Conservation (phyloP, 2,888 invertebrate species). For the Pseudococcus longispinus region DNA sequence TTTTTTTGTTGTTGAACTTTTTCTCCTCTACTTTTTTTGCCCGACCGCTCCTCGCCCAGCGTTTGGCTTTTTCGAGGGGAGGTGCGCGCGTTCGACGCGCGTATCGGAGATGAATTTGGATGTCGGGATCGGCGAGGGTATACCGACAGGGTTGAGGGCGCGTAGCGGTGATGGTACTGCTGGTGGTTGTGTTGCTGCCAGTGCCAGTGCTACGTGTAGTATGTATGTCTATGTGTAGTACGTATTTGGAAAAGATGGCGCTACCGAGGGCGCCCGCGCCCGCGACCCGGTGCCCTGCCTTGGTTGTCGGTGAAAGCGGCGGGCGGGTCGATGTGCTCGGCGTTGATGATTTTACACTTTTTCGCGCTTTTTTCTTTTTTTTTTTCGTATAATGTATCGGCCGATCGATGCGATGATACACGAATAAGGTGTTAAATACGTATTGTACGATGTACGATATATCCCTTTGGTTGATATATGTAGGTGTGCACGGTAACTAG, state of each 20-base stretch:
- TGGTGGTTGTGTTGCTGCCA: not conserved
- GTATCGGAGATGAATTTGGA: not conserved
- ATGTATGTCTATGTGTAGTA: not conserved
- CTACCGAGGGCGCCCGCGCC: not conserved
- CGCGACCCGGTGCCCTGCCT: not conserved
- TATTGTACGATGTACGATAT: not conserved
- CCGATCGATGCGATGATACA: not conserved
- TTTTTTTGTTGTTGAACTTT: not conserved
- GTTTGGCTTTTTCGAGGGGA: not conserved
- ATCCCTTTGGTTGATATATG: no score
- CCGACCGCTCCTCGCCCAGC: not conserved
- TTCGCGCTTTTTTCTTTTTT: not conserved
- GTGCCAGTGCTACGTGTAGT: not conserved
- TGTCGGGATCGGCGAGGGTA: not conserved
- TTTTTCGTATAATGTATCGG: not conserved
- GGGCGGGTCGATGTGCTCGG: slow-evolving; percentile 13
- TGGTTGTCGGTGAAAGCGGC: not conserved
- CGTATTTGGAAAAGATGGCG: not conserved
- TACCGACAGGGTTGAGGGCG: not conserved
- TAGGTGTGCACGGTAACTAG: not conserved
- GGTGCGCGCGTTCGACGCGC: not conserved
- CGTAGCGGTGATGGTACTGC: not conserved
- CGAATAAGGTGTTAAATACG: not conserved
- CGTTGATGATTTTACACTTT: not conserved
- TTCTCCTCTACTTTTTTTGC: not conserved